A percentile compares a stretch with the other conserved stretches of the same genome.
Conservation (phyloP, 2,113 vertebrate species). For the Proterorhinus semilunaris region DNA sequence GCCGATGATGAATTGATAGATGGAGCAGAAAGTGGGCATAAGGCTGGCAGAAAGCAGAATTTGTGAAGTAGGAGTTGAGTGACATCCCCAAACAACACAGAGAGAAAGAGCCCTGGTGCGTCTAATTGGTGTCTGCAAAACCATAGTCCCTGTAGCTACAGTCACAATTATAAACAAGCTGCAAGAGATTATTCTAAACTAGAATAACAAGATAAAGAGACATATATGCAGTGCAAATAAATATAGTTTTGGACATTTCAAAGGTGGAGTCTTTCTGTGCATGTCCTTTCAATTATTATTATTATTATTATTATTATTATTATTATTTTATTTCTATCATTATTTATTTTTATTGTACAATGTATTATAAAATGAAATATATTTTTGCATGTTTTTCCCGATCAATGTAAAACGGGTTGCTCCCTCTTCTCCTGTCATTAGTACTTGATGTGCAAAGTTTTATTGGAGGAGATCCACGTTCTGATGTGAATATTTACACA, state of each 20-base stretch:
- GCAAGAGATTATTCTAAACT: neutral
- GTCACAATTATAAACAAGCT: neutral
- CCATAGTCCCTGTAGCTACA: neutral
- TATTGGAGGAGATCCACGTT: no score
- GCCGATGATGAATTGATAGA: neutral
- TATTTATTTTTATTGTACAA: no score
- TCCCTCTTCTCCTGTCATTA: no score
- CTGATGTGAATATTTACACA: no score
- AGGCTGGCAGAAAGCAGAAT: neutral
- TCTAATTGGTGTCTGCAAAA: constrained; percentile 8
- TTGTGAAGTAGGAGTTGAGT: constrained; percentile 5
- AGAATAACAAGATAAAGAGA: neutral
- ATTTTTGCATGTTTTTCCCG: no score
- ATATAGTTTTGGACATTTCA: neutral
- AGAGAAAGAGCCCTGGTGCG: constrained; percentile 1
- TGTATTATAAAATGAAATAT: no score
- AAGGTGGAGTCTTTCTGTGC: neutral
- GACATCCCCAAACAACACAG: constrained; percentile 1
- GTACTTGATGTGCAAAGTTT: no score
- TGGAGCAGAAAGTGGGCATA: neutral
- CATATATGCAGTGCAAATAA: neutral
- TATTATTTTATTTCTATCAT: no score
- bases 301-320: no score
- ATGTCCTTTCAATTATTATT: neutral
- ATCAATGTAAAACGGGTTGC: no score